Evolutionary conservation across 2,888 invertebrate species (phyloP).

Genomic region (Ichneumoninae sp.): DNA sequence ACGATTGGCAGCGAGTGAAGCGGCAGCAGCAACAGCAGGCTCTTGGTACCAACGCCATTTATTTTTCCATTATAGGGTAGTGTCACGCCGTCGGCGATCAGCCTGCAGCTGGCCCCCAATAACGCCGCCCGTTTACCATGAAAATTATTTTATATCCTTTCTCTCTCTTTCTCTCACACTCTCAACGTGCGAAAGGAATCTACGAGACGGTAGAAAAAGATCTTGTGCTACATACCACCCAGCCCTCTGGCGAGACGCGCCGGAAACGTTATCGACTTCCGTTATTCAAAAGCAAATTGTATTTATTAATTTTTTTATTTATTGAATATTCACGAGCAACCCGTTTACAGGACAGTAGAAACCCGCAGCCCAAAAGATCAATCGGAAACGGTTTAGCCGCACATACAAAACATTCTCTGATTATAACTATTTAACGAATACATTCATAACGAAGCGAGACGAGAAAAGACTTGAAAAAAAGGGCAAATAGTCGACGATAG

Average conservation of each 20-base stretch:
- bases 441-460: not conserved
- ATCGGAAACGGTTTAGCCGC: too few species aligned
- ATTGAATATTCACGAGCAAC: too few species aligned
- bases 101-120: constrained; percentile 16
- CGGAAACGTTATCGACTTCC: not conserved
- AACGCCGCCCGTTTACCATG: not conserved
- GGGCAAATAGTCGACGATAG: too few species aligned
- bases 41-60: constrained; percentile 78
- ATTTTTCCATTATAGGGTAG: constrained; percentile 67
- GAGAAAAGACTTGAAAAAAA: not conserved
- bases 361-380: too few species aligned
- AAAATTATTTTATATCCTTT: not conserved
- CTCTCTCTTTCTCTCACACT: not conserved
- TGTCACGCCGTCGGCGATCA: constrained; percentile 29
- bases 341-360: too few species aligned
- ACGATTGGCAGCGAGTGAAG: constrained; percentile 81
- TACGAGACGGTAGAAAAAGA: not conserved
- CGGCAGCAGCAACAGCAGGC: constrained; percentile 62
- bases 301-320: too few species aligned
- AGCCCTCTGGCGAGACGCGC: constrained; percentile 31
- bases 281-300: not conserved
- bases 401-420: too few species aligned
- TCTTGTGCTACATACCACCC: not conserved
- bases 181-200: not conserved
- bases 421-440: too few species aligned